Evolutionary conservation across 30 jellyfish, hydroid and myxozoan genomes (phyloP), one percentile per base, ranked within the genome.

Genomic region (Chrysaora quinquecirrha): DNA sequence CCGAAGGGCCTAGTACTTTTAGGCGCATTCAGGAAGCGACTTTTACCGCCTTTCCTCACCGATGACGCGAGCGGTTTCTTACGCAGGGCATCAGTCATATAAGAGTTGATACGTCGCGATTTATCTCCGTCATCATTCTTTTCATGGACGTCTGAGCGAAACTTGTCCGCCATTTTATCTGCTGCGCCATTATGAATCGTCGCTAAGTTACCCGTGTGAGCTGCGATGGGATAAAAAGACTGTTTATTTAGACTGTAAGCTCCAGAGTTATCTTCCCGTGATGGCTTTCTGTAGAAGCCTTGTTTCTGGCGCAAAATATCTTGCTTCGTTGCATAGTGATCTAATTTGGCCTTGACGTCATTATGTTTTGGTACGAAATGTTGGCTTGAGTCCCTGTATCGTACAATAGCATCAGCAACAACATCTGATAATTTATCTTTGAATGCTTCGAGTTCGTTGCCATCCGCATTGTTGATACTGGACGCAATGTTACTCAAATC

Each of bases 401-500:
- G 46, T 6, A 83, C 94, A 16, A 83, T 83, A 1, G 94, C 94
- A 43, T 83, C 94, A 11, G 94, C 94, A 33, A 83, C 94, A 9
- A 52, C 94, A 71, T 83, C 94, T 29, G 94, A 83, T 3, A 83
- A 48, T 43, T 73, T 74, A 43, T 83, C 94, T 64, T 83, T 73
- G 49, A 83, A 34, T n/a, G 52, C 30, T 29, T 83, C 83, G 0
- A 83, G 73, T 29, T 83, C 77, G 16, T 49, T 64, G 38, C 70
- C 87, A 30, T 0, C 54, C 30, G 30, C 50, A 47, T 46, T 32
- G 25, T 31, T 79, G 27, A 79, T 31, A 4, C 62, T 64, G 19
- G 48, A 33, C 0, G 89, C 89, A 4, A 79, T 25, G 10, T 52
- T 27, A 50, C 64, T 47, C 33, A 64, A 27, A 18, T 65, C 60